Evolutionary conservation across 2,888 invertebrate genomes (phyloP), one percentile per base, ranked within the genome.

Genomic region (Stenichneumon culpator): DNA sequence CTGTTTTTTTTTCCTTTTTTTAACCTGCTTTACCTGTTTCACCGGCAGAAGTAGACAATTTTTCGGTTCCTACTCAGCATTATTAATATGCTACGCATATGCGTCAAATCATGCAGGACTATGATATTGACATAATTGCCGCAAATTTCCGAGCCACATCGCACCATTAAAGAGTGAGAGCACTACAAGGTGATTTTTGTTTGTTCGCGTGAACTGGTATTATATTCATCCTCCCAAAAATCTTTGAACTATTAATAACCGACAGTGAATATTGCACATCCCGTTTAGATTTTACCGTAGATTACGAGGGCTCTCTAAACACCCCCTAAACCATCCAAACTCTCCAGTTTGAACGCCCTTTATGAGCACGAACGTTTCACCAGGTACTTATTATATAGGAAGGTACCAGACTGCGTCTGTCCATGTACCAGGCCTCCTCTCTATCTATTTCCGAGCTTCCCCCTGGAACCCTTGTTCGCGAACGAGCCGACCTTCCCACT

Each of bases 291-390:
- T 83, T 70, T 57, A 47, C 32, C 19, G 54, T 19, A 5, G 19
- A 73, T 63, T 32, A 19, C 22, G 19, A 63, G 57, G 39, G 47
- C 70, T 57, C 83, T 80, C 80, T 70, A 75, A 83, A 74, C 74
- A 65, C 65, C 65, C 70, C 72, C 60, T 22, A 50, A 83, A 83
- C 63, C 57, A 67, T 57, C 81, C 50, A n/a, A 28, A 32, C 47
- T 72, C 57, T 60, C 78, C 25, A 36, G 72, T 68, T 67, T 39
- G 72, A 28, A 82, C 78, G 78, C 72, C 67, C 73, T 78, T 63
- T 60, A 32, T 68, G 67, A 78, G 67, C 67, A 68, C 68, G 68
- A 72, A 2, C 78, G 57, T 78, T 67, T 22, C 57, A 72, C 63
- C 73, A 57, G 73, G 52, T 78, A 57, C 14, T 77, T 50, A 60